Evolutionary conservation across 2,888 invertebrate species (phyloP).

Genomic region (Xestia rhomboidea): DNA sequence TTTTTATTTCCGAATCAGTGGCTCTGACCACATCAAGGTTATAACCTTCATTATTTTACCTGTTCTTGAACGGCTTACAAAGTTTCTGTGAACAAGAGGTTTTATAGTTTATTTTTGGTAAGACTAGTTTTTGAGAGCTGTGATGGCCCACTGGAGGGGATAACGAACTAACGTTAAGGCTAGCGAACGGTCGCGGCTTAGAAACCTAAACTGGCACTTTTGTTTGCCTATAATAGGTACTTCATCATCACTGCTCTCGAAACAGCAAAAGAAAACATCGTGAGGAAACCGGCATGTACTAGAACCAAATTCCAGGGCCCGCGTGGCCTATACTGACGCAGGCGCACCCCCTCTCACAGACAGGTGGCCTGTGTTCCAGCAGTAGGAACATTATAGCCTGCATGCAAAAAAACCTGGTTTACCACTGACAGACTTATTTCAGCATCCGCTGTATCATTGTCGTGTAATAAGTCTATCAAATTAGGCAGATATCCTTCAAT

Average conservation of each 20-base stretch:
- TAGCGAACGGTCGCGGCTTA: no score
- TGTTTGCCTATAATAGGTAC: no score
- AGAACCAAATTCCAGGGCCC: not conserved
- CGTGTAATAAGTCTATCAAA: constrained; percentile 20
- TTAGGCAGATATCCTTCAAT: constrained; percentile 26
- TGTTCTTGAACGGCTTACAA: constrained; percentile 22
- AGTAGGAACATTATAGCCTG: not conserved
- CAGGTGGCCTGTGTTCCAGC: not conserved
- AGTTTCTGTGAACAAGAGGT: constrained; percentile 2
- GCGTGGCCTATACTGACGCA: not conserved
- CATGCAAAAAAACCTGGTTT: not conserved
- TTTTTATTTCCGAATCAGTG: constrained; percentile 43
- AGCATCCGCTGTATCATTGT: constrained; percentile 1
- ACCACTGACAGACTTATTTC: not conserved
- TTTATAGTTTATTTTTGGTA: constrained; percentile 2
- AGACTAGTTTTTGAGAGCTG: not conserved
- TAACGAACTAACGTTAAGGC: not conserved
- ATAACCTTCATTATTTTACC: constrained; percentile 42
- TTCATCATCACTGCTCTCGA: no score
- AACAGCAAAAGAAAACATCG: no score
- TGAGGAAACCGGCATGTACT: not conserved
- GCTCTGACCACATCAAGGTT: constrained; percentile 48
- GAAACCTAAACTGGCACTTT: no score
- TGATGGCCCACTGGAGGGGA: not conserved
- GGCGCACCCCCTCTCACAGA: not conserved